Evolutionary conservation across 2,113 vertebrate species (phyloP), one percentile per base, ranked within the genome.

Genomic region (Grammomys surdaster): DNA sequence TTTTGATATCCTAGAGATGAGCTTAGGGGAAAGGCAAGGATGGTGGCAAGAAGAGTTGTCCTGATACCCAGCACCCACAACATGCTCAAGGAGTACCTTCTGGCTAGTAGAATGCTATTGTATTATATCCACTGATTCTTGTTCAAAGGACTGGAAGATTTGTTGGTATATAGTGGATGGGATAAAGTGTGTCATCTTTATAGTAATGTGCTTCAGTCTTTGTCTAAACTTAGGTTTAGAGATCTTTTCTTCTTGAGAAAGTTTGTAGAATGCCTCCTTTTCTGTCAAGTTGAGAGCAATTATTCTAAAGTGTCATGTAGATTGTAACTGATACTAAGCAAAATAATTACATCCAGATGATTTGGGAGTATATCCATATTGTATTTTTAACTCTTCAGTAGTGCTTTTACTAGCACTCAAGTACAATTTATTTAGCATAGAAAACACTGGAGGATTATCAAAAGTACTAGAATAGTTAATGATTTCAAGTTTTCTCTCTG

Each of bases 401-500:
- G 11, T 46, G 16, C 85, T 92, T 95, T 92, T n/a, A 81, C 33
- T 51, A 65, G 31, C 65, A 58, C 69, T 96, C 36, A 94, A 92
- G 33, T 80, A 81, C 22, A 85, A 90, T 90, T 88, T 96, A 60
- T 93, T 81, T 69, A 92, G 36, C 77, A 69, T 4, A 86, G 46
- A 67, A 93, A 81, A 90, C 4, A 31, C 22, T 56, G 46, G 33
- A 89, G 70, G 92, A 94, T 93, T 67, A 97, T 24, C 48, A 93
- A 86, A 93, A 46, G 88, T 33, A 95, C 43, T 73, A 54, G 78
- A 93, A 87, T 86, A 80, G 76, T 80, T 92, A 33, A 56, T 73
- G 92, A 90, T 87, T 94, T 81, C 13, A 48, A n/a, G 54, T 91
- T 95, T 92, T 76, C 88, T 90, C 80, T 56, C 67, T 58, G 95